Evolutionary conservation across 2,113 vertebrate species (phyloP).

Genomic region (Murina feae): DNA sequence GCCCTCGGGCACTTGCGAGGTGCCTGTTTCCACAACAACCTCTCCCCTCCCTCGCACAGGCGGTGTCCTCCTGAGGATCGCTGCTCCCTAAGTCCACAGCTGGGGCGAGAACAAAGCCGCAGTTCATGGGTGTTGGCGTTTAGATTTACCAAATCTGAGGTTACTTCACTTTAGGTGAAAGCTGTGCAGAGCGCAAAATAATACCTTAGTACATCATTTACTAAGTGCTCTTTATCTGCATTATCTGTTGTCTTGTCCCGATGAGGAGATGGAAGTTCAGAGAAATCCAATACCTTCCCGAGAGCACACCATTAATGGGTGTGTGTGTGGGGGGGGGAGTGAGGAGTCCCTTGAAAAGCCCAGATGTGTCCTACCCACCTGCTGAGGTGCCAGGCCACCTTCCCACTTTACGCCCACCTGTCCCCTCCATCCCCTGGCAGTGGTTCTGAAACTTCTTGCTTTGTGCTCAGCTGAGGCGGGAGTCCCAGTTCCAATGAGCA

Average conservation of each 20-base stretch:
- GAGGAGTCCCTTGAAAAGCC: background rate
- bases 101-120: background rate
- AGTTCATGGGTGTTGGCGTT: background rate
- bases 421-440: accelerated
- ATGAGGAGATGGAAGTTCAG: background rate
- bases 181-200: background rate
- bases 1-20: accelerated
- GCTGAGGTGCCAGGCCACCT: background rate
- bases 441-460: background rate
- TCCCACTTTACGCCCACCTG: background rate
- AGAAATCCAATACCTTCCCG: background rate
- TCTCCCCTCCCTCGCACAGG: background rate
- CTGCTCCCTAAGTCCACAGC: background rate
- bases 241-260: background rate
- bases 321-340: background rate
- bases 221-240: background rate
- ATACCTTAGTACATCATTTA: background rate
- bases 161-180: background rate
- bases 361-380: background rate
- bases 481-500: background rate
- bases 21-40: background rate
- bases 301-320: background rate
- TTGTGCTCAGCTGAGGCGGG: background rate
- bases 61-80: background rate
- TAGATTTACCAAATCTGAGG: background rate